Evolutionary conservation across 2,797 vertebrate genomes (phyloP).

Genomic region (Triplophysa bombifrons): DNA sequence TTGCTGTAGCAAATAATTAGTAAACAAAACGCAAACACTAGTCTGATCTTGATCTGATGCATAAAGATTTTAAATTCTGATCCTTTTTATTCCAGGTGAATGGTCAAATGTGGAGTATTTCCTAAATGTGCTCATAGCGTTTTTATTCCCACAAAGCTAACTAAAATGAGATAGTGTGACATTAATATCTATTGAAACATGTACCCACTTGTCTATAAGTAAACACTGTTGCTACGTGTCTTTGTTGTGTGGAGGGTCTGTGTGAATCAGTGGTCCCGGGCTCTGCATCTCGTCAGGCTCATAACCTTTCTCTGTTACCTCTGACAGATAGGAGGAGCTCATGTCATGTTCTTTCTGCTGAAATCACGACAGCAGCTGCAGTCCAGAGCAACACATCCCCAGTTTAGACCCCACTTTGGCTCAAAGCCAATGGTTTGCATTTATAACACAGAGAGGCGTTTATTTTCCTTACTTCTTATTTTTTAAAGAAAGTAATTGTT

Average conservation of each 20-base stretch:
- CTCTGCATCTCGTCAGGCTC: conserved; percentile 51
- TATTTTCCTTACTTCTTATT: background rate
- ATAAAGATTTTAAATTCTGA: background rate
- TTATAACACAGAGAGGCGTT: background rate
- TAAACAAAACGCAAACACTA: background rate
- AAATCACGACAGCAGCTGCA: conserved; percentile 56
- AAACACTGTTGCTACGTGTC: conserved; percentile 74
- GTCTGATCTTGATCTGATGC: background rate
- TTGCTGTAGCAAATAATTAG: background rate
- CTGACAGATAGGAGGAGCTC: conserved; percentile 60
- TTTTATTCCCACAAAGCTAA: conserved; percentile 55
- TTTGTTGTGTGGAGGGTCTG: conserved; percentile 66
- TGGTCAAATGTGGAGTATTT: background rate
- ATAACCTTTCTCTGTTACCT: conserved; percentile 66
- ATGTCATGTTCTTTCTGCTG: conserved; percentile 55
- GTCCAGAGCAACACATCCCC: conserved; percentile 37
- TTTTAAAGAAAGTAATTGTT: background rate
- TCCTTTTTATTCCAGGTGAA: background rate
- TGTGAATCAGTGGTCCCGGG: conserved; percentile 54
- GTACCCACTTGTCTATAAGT: conserved; percentile 59
- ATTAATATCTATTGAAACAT: conserved; percentile 55
- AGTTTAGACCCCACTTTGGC: conserved; percentile 44
- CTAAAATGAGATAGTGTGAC: conserved; percentile 53
- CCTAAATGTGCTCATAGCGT: background rate
- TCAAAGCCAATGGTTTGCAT: conserved; percentile 12